Percentiles rank a stretch among this genome's conserved stretches.
phyloP scores from a whole-genome alignment of 2,113 vertebrate genomes.

The Triplophysa dalaica region DNA sequence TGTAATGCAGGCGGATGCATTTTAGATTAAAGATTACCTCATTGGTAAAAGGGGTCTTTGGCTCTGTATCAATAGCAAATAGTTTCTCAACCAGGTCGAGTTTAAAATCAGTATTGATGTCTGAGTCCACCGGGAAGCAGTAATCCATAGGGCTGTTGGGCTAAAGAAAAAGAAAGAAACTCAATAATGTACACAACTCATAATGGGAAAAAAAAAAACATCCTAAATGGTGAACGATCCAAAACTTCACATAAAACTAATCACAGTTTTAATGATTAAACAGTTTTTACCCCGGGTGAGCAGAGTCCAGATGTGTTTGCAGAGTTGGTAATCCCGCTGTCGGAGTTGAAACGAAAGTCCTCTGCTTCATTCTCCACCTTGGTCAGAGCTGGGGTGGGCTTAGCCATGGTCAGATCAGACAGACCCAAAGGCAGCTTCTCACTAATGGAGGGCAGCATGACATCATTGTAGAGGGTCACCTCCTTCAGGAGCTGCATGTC shows the following conservation, averaged over 20 bases:
- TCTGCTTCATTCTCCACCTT: constrained; percentile 56
- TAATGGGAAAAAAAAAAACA: no score
- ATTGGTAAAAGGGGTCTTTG: constrained; percentile 86
- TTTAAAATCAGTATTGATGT: constrained; percentile 90
- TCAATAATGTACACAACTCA: not conserved
- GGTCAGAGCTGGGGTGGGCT: constrained; percentile 79
- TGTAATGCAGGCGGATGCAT: not conserved
- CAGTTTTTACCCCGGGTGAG: constrained; percentile 41
- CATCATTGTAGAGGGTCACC: constrained; percentile 92
- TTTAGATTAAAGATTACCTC: constrained; percentile 73
- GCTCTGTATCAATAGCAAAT: constrained; percentile 94
- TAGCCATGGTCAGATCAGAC: constrained; percentile 84
- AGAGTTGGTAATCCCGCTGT: constrained; percentile 65
- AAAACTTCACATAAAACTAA: no score
- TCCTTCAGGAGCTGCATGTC: constrained; percentile 87
- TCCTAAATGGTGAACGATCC: no score
- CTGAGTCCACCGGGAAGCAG: constrained; percentile 74
- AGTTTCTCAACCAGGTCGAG: constrained; percentile 95
- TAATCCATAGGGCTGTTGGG: constrained; percentile 82
- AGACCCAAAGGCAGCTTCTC: constrained; percentile 86
- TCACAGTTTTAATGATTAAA: not conserved
- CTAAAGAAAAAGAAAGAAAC: constrained; percentile 64
- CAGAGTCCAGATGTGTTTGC: constrained; percentile 60
- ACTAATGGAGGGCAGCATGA: constrained; percentile 91
- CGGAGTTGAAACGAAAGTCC: constrained; percentile 75